Base-by-base conservation (phyloP, 2,797 vertebrate genomes). In the Diglossa cyanea region DNA sequence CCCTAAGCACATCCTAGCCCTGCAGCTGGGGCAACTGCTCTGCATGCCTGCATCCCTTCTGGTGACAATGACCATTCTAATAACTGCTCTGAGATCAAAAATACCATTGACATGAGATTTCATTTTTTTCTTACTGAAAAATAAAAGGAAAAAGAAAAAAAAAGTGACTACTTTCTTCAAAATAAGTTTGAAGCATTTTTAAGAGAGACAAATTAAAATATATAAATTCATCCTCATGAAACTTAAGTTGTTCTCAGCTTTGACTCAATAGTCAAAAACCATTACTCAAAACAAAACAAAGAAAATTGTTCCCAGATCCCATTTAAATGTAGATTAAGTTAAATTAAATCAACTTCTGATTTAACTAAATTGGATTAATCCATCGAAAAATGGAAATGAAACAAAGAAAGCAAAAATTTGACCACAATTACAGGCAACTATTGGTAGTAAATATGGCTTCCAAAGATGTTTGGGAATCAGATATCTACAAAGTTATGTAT, bases 361-460 rank as follows among this genome's bases (percentile, higher is more conserved):
- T 88, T 83, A 83, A 74, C 33, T 65, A 79, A 93, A 94, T 77
- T 77, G 81, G 35, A 70, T 61, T 47, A 6, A 2, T 77, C 28
- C 86, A 37, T 88, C 62, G 83, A 88, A 94, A 87, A 93, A 93
- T 33, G 54, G 44, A 86, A 90, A 81, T 39, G n/a, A 90, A 95
- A 95, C 44, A 86, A 91, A 88, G n/a, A 35, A 89, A 86, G 88
- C 20, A 87, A 55, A 91, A 89, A 86, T 80, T 50, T 83, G 35
- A 87, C 76, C 33, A 85, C 62, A 91, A 63, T 86, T 82, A 66
- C 17, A 60, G 86, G 28, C 51, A 86, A 86, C 26, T 75, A 67
- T 61, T 66, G 42, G 75, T 86, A 44, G 61, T 77, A 68, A 71
- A 88, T n/a, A 45, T 44, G 50, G n/a, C 58, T 95, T 91, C 75